Conservation (phyloP, 2,797 vertebrate genomes). For the Saguinus oedipus region DNA sequence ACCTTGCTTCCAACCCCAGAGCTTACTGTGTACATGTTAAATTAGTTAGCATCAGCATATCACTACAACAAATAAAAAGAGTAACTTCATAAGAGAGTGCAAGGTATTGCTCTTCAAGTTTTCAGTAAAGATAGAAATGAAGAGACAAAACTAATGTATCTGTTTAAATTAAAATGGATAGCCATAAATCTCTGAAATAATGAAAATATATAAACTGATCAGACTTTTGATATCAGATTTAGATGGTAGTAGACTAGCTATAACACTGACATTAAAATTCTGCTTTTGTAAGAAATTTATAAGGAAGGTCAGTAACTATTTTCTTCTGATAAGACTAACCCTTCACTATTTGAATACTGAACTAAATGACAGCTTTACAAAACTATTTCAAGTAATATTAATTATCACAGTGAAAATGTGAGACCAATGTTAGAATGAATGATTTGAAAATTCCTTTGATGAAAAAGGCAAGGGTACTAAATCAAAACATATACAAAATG, state of each 20-base stretch:
- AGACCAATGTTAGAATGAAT: constrained; percentile 84
- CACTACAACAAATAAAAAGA: constrained; percentile 34
- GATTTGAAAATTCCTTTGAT: constrained; percentile 83
- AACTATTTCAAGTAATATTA: constrained; percentile 90
- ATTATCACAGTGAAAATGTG: constrained; percentile 90
- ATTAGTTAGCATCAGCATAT: constrained; percentile 33
- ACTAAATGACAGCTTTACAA: constrained; percentile 84
- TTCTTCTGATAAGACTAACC: constrained; percentile 77
- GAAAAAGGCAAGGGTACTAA: constrained; percentile 87
- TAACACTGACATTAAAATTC: constrained; percentile 70
- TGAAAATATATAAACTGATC: constrained; percentile 66
- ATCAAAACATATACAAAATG: constrained; percentile 89
- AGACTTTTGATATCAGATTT: constrained; percentile 65
- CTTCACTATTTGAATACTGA: constrained; percentile 79
- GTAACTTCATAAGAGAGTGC: constrained; percentile 69
- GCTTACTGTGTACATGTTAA: not conserved
- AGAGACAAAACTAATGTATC: constrained; percentile 27
- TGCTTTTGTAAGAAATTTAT: constrained; percentile 72
- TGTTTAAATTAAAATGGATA: constrained; percentile 64
- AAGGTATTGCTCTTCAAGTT: constrained; percentile 76
- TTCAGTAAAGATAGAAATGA: constrained; percentile 51
- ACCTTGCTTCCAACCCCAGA: constrained; percentile 13
- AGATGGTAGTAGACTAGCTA: constrained; percentile 67
- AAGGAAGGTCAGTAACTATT: constrained; percentile 69
- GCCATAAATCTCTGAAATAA: constrained; percentile 63